These are phyloP conservation scores for Lacanobia wlatinum DNA, from an alignment of 2,888 invertebrate genomes.

Conservation along the genomic window DNA sequence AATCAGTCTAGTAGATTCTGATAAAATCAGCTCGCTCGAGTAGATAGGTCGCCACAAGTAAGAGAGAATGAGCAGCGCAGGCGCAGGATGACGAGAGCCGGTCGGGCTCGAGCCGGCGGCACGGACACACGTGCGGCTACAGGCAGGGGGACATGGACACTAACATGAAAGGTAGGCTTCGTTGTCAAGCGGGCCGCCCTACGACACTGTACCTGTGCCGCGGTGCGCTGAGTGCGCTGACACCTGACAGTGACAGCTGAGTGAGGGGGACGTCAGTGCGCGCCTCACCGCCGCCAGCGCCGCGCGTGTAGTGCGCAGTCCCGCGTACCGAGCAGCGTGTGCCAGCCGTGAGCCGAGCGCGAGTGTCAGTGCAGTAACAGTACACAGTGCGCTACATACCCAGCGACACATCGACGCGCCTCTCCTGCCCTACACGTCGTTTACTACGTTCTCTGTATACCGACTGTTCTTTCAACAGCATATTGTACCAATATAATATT, in stretches of 20 bases:
- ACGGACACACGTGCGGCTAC: too few relatives aligned
- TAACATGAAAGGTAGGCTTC: too few relatives aligned
- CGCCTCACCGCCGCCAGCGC: slow-evolving; percentile 26
- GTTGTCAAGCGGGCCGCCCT: too few relatives aligned
- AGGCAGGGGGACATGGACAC: too few relatives aligned
- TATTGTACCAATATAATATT: neutral
- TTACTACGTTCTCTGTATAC: neutral
- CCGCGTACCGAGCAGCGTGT: too few relatives aligned
- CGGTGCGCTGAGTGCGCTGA: too few relatives aligned
- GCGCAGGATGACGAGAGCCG: neutral
- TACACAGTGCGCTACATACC: neutral
- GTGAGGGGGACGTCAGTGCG: slow-evolving; percentile 41
- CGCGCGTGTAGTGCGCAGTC: neutral
- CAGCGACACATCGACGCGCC: neutral
- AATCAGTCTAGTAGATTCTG: too few relatives aligned
- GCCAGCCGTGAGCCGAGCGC: slow-evolving; percentile 27
- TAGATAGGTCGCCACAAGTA: neutral
- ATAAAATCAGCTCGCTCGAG: too few relatives aligned
- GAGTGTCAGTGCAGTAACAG: slow-evolving; percentile 18
- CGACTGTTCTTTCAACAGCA: neutral
- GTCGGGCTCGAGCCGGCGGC: too few relatives aligned
- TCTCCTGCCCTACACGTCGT: neutral
- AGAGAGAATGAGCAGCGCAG: neutral
- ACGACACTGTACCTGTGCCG: too few relatives aligned
- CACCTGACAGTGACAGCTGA: too few relatives aligned